These are phyloP conservation scores for Endotricha flammealis DNA, from an alignment of 2,888 invertebrate species.

Conservation along the genomic window DNA sequence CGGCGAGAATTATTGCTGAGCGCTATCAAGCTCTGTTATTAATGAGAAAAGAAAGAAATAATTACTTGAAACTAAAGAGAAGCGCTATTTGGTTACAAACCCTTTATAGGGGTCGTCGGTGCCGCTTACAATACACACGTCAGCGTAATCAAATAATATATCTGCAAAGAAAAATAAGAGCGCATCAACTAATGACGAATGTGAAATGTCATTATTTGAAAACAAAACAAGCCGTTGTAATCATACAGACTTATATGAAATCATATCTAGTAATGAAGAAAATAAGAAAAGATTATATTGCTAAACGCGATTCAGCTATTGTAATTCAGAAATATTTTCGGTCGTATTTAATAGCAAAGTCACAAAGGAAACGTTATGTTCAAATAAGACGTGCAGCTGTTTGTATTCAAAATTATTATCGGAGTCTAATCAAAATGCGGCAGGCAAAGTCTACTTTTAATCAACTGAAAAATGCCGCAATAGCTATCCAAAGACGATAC, in stretches of 20 bases:
- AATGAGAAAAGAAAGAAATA: slow-evolving; percentile 41
- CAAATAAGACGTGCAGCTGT: slow-evolving; percentile 27
- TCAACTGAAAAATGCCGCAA: slow-evolving; percentile 37
- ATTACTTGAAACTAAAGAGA: slow-evolving; percentile 37
- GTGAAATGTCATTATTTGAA: slow-evolving; percentile 45
- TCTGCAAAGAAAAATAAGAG: slow-evolving; percentile 71
- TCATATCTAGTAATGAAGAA: slow-evolving; percentile 45
- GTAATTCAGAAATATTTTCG: slow-evolving; percentile 39
- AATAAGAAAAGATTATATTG: slow-evolving; percentile 32
- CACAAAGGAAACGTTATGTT: slow-evolving; percentile 24
- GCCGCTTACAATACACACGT: slow-evolving; percentile 42
- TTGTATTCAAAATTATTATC: slow-evolving; percentile 47
- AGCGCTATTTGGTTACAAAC: slow-evolving; percentile 61
- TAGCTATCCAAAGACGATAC: slow-evolving; percentile 31
- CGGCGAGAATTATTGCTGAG: slow-evolving; percentile 33
- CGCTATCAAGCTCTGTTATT: slow-evolving; percentile 35
- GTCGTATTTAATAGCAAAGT: slow-evolving; percentile 27
- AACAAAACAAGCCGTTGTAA: slow-evolving; percentile 47
- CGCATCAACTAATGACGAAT: slow-evolving; percentile 41
- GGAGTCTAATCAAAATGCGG: slow-evolving; percentile 44
- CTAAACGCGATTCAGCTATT: slow-evolving; percentile 36
- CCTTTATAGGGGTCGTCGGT: slow-evolving; percentile 53
- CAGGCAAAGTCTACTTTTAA: slow-evolving; percentile 30
- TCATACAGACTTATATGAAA: slow-evolving; percentile 71
- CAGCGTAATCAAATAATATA: slow-evolving; percentile 39